Percentiles rank a stretch among this genome's conserved stretches.
These are phyloP conservation scores for Poecilia wingei DNA, from an alignment of 2,797 vertebrate species.

Conservation along the genomic window DNA sequence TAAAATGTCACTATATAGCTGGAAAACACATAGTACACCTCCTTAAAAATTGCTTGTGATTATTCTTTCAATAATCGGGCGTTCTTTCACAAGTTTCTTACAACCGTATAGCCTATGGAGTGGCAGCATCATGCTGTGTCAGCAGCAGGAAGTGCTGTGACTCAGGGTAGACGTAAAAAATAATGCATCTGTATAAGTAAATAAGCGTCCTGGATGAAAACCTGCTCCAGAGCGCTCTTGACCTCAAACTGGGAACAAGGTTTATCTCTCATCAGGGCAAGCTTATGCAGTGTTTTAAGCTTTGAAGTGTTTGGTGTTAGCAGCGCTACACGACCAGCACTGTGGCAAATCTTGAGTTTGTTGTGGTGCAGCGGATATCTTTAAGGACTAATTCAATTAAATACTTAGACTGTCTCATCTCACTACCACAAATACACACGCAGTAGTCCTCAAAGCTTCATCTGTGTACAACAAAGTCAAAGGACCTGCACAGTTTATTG, in stretches of 20 bases:
- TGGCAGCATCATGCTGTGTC: not conserved
- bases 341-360: constrained; percentile 65
- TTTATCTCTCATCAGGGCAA: not conserved
- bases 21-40: not conserved
- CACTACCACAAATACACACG: constrained; percentile 1
- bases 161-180: not conserved
- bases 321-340: constrained; percentile 62
- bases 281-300: constrained; percentile 5
- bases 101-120: not conserved
- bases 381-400: constrained; percentile 70
- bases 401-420: constrained; percentile 40
- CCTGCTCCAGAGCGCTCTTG: not conserved
- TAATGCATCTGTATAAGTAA: not conserved
- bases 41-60: not conserved
- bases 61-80: not conserved
- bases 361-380: constrained; percentile 38
- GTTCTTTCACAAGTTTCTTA: not conserved
- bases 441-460: not conserved
- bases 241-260: not conserved
- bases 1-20: not conserved
- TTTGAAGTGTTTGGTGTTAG: constrained; percentile 47
- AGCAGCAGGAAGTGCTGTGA: not conserved
- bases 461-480: constrained; percentile 8
- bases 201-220: not conserved
- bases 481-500: constrained; percentile 7